Evolutionary conservation across 2,888 invertebrate species (phyloP).

Genomic region (Drosophila anomalata): DNA sequence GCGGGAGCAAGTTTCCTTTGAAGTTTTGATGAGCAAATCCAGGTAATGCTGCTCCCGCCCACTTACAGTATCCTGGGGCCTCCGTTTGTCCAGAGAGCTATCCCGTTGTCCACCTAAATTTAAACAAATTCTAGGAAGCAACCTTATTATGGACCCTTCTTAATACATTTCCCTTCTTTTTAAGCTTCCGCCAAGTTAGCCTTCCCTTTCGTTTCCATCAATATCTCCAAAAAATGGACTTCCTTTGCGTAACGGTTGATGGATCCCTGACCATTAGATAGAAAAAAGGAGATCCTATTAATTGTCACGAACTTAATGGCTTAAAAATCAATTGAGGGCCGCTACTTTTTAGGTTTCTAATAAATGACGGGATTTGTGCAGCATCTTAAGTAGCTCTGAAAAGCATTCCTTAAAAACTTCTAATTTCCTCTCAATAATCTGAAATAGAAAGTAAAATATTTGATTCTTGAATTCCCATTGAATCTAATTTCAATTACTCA

Average conservation of each 20-base stretch:
- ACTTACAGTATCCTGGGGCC: slow-evolving; percentile 6
- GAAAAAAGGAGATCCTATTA: background rate
- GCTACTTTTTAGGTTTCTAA: slow-evolving; percentile 1
- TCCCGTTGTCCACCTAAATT: background rate
- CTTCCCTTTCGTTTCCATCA: slow-evolving; percentile 24
- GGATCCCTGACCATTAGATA: background rate
- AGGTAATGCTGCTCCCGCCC: slow-evolving; percentile 32
- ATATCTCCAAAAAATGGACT: slow-evolving; percentile 12
- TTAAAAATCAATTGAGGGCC: background rate
- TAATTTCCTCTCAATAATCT: background rate
- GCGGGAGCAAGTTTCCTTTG: slow-evolving; percentile 43
- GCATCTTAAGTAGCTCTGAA: background rate
- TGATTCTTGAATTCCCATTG: background rate
- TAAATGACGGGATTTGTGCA: background rate
- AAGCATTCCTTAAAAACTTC: background rate
- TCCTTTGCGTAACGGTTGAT: slow-evolving; percentile 12
- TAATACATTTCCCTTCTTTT: slow-evolving; percentile 21
- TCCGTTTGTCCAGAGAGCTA: background rate
- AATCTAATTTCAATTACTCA: background rate
- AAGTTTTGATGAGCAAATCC: slow-evolving; percentile 48
- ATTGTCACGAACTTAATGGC: background rate
- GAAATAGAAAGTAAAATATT: background rate
- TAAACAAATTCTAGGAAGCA: slow-evolving; percentile 23
- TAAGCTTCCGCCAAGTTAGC: slow-evolving; percentile 4
- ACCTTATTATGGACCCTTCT: slow-evolving; percentile 33